Percentiles rank a stretch among this genome's conserved stretches.
Conservation (phyloP, 2,797 vertebrate genomes). For the Tapirus indicus region DNA sequence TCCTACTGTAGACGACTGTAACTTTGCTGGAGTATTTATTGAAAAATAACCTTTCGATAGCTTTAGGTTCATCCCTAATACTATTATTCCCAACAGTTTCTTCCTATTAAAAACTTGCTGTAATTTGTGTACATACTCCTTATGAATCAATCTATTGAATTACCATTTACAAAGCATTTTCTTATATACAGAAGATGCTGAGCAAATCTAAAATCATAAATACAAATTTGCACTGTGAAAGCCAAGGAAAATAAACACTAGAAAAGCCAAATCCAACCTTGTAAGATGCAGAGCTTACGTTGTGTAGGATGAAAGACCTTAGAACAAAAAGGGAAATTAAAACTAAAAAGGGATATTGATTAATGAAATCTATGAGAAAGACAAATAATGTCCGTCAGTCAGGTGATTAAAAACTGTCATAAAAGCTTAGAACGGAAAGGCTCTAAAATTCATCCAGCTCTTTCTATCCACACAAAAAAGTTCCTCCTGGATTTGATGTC, state of each 20-base stretch:
- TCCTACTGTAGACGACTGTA: background rate
- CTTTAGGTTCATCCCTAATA: background rate
- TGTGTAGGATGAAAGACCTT: background rate
- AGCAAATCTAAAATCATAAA: slow-evolving; percentile 62
- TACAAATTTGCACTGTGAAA: slow-evolving; percentile 47
- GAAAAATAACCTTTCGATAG: slow-evolving; percentile 4
- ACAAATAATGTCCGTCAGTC: background rate
- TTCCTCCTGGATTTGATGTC: background rate
- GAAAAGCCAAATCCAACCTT: slow-evolving; percentile 40
- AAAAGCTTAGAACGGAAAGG: slow-evolving; percentile 33
- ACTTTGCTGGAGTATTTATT: background rate
- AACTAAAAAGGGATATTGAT: slow-evolving; percentile 1
- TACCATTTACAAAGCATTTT: slow-evolving; percentile 50
- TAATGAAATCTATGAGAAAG: slow-evolving; percentile 26
- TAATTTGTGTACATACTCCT: slow-evolving; percentile 25
- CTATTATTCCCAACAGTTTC: slow-evolving; percentile 4
- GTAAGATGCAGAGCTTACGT: background rate
- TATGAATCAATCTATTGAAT: slow-evolving; percentile 57
- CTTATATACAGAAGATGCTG: slow-evolving; percentile 53
- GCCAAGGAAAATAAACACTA: slow-evolving; percentile 18
- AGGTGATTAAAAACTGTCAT: background rate
- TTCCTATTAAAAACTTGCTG: slow-evolving; percentile 51
- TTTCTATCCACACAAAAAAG: background rate
- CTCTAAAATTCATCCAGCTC: background rate
- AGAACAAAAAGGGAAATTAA: slow-evolving; percentile 28